A percentile compares a stretch with the other conserved stretches of the same genome.
Conservation (phyloP, 2,888 invertebrate species). For the Athalia cordata region DNA sequence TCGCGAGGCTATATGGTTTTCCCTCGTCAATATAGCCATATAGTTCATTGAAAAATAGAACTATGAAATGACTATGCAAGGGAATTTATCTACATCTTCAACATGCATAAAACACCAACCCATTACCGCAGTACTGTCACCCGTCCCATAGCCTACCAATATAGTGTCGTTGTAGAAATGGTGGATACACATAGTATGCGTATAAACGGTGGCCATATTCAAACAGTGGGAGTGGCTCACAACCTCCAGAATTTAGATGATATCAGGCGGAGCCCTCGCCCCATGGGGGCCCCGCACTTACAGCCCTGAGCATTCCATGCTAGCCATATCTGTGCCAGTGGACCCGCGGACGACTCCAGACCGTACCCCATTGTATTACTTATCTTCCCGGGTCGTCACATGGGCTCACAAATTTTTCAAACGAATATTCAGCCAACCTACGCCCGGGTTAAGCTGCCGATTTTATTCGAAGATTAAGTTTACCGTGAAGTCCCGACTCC, state of each 20-base stretch:
- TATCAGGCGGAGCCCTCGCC: conserved; percentile 42
- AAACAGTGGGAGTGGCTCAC: conserved; percentile 44
- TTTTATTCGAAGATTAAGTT: conserved; percentile 49
- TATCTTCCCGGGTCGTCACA: conserved; percentile 55
- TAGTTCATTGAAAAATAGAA: conserved; percentile 11
- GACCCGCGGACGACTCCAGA: conserved; percentile 47
- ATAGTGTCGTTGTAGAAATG: conserved; percentile 8
- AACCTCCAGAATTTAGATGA: conserved; percentile 45
- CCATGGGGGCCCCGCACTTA: conserved; percentile 46
- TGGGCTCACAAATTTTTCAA: conserved; percentile 49
- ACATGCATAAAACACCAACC: conserved; percentile 40
- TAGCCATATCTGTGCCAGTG: conserved; percentile 47
- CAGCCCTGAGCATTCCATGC: conserved; percentile 46
- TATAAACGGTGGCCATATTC: conserved; percentile 42
- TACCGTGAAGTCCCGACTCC: conserved; percentile 35
- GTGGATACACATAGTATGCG: neutral
- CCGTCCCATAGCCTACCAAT: conserved; percentile 32
- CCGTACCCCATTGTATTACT: conserved; percentile 56
- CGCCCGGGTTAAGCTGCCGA: conserved; percentile 48
- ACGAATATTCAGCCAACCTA: conserved; percentile 45
- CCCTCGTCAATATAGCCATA: neutral
- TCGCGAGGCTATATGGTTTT: neutral
- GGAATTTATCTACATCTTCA: conserved; percentile 40
- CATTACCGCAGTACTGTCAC: conserved; percentile 22
- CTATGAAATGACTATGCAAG: conserved; percentile 16